Evolutionary conservation across 2,888 invertebrate species (phyloP).

Genomic region (Meiosimyza decipiens): DNA sequence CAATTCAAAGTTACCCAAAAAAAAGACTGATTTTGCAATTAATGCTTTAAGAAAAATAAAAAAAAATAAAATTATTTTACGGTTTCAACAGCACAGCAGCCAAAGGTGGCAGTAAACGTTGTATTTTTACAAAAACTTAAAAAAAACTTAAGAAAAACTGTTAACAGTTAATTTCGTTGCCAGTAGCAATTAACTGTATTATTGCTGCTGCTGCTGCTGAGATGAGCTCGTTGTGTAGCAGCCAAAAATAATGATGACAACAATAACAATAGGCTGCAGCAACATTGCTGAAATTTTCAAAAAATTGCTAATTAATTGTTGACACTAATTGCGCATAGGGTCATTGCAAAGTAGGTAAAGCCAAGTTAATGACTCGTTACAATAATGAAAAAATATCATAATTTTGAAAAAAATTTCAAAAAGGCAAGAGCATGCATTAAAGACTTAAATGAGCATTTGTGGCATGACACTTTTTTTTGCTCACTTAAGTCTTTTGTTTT

Average conservation of each 20-base stretch:
- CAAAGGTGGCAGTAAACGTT: conserved; percentile 7
- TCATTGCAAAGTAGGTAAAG: no score
- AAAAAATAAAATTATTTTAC: no score
- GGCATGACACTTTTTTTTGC: no score
- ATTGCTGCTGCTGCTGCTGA: not conserved
- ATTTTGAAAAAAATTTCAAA: not conserved
- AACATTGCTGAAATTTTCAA: not conserved
- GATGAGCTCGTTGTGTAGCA: not conserved
- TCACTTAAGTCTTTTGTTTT: no score
- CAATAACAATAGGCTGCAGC: not conserved
- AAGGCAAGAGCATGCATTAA: no score
- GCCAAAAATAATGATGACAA: not conserved
- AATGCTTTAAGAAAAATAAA: not conserved
- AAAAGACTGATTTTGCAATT: not conserved
- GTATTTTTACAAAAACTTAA: no score
- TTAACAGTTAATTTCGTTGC: not conserved
- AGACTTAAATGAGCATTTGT: no score
- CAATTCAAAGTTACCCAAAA: not conserved
- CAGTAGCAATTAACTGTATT: conserved; percentile 4
- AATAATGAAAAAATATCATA: not conserved
- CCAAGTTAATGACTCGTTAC: not conserved
- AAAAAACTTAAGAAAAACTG: not conserved
- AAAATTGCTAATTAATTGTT: not conserved
- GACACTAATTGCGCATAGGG: not conserved
- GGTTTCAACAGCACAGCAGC: not conserved